Evolutionary conservation across 2,113 vertebrate species (phyloP), one percentile per base, ranked within the genome.

Genomic region (Amblyopsis rosae): DNA sequence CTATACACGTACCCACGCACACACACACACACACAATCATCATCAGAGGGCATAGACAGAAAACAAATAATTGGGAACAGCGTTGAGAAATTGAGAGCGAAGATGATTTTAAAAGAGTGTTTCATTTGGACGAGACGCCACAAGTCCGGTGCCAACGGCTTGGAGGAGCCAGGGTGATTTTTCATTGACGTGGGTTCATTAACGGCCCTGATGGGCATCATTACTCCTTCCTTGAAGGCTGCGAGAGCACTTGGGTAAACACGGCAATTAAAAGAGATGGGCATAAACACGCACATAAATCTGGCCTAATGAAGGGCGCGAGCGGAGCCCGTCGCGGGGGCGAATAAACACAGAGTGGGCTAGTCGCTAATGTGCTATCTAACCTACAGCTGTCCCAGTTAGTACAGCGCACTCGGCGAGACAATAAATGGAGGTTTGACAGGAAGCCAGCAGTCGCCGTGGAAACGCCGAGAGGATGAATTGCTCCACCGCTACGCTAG

Each of bases 141-240:
- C 59, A 77, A 79, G 70, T 7, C 5, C 77, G 67, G 76, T 68
- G 76, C 70, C 16, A 17, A 72, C 51, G 70, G 35, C 47, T 16
- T 76, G 33, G 62, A 76, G 70, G 65, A 78, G 69, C 59, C 12
- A 69, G 82, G 86, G 87, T 81, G 79, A 90, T 87, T 86, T 88
- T 79, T 87, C 83, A 82, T 78, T 83, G 80, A 87, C 70, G 75
- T 70, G 72, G 81, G 82, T 87, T 91, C 88, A 91, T 90, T 89
- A 90, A 77, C 75, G 76, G 80, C 68, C 77, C 82, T 86, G 88
- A 91, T 88, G 80, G 78, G 77, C 79, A 73, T 87, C 86, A 86
- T 91, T 87, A 88, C 76, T 89, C 77, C 82, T 82, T 77, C 70
- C 75, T 78, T 77, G 81, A 86, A 83, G 79, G 83, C 76, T 84